These are phyloP conservation scores for Aldrovandia affinis DNA, from an alignment of 2,797 vertebrate genomes.

Conservation along the genomic window DNA sequence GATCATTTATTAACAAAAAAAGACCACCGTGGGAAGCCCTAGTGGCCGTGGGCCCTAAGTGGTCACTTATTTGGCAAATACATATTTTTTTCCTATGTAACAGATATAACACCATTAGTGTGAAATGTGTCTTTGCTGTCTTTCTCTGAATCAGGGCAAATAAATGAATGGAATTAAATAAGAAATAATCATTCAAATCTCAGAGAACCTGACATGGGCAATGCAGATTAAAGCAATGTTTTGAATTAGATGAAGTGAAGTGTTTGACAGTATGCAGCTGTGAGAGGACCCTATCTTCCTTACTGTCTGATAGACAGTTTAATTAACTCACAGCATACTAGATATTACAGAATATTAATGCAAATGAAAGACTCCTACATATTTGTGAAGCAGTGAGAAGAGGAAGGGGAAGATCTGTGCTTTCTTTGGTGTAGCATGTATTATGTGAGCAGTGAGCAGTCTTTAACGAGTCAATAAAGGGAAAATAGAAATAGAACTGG, in stretches of 20 bases:
- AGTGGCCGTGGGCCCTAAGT: too few species aligned
- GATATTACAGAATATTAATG: background rate
- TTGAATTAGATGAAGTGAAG: conserved; percentile 31
- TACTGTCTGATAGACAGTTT: conserved; percentile 8
- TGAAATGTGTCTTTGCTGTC: conserved; percentile 23
- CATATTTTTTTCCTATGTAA: background rate
- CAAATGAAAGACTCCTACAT: conserved; percentile 4
- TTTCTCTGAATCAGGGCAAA: conserved; percentile 12
- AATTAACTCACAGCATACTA: conserved; percentile 10
- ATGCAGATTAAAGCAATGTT: conserved; percentile 21
- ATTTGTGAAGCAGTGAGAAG: background rate
- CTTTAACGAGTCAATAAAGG: conserved; percentile 47
- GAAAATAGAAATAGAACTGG: conserved; percentile 59
- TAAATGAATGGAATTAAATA: conserved; percentile 45
- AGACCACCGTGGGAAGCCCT: too few species aligned
- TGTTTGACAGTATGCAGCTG: conserved; percentile 47
- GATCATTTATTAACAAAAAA: conserved; percentile 47
- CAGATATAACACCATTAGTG: background rate
- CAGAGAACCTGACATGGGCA: conserved; percentile 52
- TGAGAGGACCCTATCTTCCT: conserved; percentile 20
- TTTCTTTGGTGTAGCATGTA: background rate
- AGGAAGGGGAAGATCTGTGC: background rate
- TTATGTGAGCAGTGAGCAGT: background rate
- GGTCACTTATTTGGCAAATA: too few species aligned
- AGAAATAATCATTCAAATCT: conserved; percentile 44